Base-by-base conservation (phyloP, 2,888 invertebrate species). In the Hermaeophaga mercurialis region DNA sequence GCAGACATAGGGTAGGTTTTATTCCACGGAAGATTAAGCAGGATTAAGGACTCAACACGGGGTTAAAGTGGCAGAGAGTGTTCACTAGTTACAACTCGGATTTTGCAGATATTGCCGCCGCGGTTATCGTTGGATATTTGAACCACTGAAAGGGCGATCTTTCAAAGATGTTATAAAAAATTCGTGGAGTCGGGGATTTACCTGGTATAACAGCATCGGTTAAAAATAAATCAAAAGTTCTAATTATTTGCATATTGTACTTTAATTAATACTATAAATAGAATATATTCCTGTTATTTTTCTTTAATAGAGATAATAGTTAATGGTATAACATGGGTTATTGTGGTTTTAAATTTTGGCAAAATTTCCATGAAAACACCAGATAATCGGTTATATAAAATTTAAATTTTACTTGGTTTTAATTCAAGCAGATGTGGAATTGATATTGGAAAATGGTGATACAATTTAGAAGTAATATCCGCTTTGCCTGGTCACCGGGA, bases 1-100 rank as follows among this genome's bases (percentile, higher is more conserved):
- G 22, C 46, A 34, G 46, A 34, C 34, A 46, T 46, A 34, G 34
- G 46, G 46, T 22, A 46, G 46, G 46, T 34, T 46, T 34, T 46
- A 34, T 11, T 33, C 46, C 24, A 46, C 19, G 46, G 34, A 22
- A 46, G 46, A 46, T 46, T 46, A 46, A 22, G 19, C 34, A 34
- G 46, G 46, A 46, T 46, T 46, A 46, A 22, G 34, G 9, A 46
- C 34, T 46, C 46, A 22, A 34, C 34, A 34, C 46, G 34, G 22
- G 46, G 34, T 46, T 46, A 46, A 34, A 46, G 19, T 18, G 46
- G 34, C 34, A 22, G 46, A 45, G 45, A 46, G 46, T 46, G 24
- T 46, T 34, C 34, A 22, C 14, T 46, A 24, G 39, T 39, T 39
- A 39, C 39, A 39, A 39, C 22, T 39, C 8, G 39, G 39, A 39